Evolutionary conservation across 1,140 invertebrate species (phyloP).

Genomic region (Drosophila carrolli): DNA sequence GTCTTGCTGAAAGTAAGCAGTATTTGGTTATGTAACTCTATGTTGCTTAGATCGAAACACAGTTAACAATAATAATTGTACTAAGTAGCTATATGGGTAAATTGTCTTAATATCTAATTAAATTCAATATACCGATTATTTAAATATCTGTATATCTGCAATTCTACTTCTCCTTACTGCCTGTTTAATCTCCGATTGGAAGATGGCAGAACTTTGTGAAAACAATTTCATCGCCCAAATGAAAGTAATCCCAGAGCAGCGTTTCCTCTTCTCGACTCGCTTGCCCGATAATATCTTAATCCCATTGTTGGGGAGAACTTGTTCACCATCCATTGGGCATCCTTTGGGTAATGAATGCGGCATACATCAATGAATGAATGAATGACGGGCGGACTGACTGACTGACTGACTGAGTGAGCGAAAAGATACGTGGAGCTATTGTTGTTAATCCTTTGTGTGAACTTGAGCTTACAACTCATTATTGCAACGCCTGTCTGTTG

Average conservation of each 20-base stretch:
- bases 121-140: not conserved
- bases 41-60: not conserved
- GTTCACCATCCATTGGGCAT: conserved; percentile 43
- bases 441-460: conserved; percentile 80
- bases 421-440: conserved; percentile 50
- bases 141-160: not conserved
- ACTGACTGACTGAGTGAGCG: not conserved
- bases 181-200: not conserved
- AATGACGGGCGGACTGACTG: conserved; percentile 3
- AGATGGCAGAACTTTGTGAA: not conserved
- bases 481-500: conserved; percentile 59
- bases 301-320: conserved; percentile 21
- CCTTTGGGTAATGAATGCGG: conserved; percentile 34
- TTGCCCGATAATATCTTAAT: conserved; percentile 51
- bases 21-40: not conserved
- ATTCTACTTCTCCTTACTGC: not conserved
- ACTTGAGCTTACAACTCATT: conserved; percentile 79
- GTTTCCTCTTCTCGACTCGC: conserved; percentile 36
- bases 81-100: too few species aligned
- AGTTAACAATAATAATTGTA: too few species aligned
- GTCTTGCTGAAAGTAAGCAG: not conserved
- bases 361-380: conserved; percentile 40
- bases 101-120: not conserved
- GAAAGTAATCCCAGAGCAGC: conserved; percentile 26
- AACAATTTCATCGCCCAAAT: conserved; percentile 15